Base-by-base conservation (phyloP, 2,113 vertebrate species). In the Rhinoptilus africanus region DNA sequence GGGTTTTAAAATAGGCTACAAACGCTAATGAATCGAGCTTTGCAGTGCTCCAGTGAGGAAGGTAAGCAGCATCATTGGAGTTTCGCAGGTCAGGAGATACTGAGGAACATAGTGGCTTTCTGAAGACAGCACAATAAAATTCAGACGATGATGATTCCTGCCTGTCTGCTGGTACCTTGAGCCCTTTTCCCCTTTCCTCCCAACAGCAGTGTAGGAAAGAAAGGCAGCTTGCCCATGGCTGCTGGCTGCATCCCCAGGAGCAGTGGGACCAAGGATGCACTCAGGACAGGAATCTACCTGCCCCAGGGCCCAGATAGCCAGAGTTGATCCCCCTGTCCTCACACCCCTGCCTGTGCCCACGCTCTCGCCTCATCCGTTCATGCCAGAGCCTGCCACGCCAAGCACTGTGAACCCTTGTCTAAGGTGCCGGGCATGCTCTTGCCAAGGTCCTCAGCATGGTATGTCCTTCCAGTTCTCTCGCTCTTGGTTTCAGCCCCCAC, bases 361-460 rank as follows among this genome's bases (percentile, higher is more conserved):
- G 0, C 3, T 82, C n/a, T 63, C 16, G 67, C 24, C 26, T 85
- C 2, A 3, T 13, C 22, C 19, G 89, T 76, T 53, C 20, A 12
- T 35, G 21, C 22, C 8, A 37, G 22, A 15, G 27, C 12, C 53
- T 48, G 26, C 22, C 45, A 59, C 18, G 48, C 4, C 39, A 10
- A 37, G 15, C 0, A 3, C 48, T 68, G 14, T 37, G 28, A 39
- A 43, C 51, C n/a, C 28, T 54, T 4, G 0, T 56, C 17, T 92
- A 1, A 28, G 50, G 23, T 41, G 9, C 18, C 27, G 64, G n/a
- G 32, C 15, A 41, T 2, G 13, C 8, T 43, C 30, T 80, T 73
- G 39, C 14, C n/a, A 27, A 57, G 16, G 17, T n/a, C 10, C 48
- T 84, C 53, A 27, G 35, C 7, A 4, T 0, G 0, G 5, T 32